Evolutionary conservation across 2,888 invertebrate genomes (phyloP).

Genomic region (Eucriotettix oculatus): DNA sequence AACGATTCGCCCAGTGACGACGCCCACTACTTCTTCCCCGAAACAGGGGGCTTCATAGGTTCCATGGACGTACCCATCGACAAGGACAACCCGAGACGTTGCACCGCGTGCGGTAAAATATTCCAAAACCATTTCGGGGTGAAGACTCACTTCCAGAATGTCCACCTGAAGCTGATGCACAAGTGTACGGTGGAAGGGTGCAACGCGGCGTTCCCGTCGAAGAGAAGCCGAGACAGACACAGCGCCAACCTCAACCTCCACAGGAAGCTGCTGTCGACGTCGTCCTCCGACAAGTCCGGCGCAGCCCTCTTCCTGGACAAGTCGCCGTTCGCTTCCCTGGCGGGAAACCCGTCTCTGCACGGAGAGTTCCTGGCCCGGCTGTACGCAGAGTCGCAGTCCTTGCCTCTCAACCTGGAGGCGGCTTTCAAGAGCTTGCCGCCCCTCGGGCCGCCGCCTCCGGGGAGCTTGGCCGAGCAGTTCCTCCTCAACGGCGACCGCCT

Average conservation of each 20-base stretch:
- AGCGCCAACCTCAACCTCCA: slow-evolving; percentile 83
- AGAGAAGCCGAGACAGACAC: slow-evolving; percentile 80
- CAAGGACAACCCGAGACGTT: slow-evolving; percentile 78
- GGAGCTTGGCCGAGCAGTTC: slow-evolving; percentile 29
- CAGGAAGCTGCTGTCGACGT: slow-evolving; percentile 67
- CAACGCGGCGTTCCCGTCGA: slow-evolving; percentile 86
- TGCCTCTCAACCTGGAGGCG: slow-evolving; percentile 40
- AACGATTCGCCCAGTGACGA: slow-evolving; percentile 38
- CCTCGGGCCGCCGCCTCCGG: slow-evolving; percentile 23
- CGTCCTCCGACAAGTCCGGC: slow-evolving; percentile 33
- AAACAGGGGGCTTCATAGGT: slow-evolving; percentile 46
- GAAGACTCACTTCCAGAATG: slow-evolving; percentile 89
- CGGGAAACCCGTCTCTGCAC: slow-evolving; percentile 43
- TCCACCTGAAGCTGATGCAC: slow-evolving; percentile 88
- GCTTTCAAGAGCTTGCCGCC: slow-evolving; percentile 39
- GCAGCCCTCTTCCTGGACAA: slow-evolving; percentile 29
- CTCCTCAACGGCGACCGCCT: slow-evolving; percentile 30
- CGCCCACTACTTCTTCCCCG: slow-evolving; percentile 48
- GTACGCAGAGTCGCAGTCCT: slow-evolving; percentile 45
- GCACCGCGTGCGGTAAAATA: slow-evolving; percentile 81
- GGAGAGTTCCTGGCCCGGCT: slow-evolving; percentile 62
- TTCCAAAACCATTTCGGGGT: slow-evolving; percentile 88
- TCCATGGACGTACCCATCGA: slow-evolving; percentile 78
- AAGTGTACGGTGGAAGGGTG: slow-evolving; percentile 90
- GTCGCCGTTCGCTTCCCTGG: slow-evolving; percentile 35